A percentile compares a stretch with the other conserved stretches of the same genome.
Conservation (phyloP, 35 echinoderm and acorn worm genomes). For the Lytechinus variegatus region DNA sequence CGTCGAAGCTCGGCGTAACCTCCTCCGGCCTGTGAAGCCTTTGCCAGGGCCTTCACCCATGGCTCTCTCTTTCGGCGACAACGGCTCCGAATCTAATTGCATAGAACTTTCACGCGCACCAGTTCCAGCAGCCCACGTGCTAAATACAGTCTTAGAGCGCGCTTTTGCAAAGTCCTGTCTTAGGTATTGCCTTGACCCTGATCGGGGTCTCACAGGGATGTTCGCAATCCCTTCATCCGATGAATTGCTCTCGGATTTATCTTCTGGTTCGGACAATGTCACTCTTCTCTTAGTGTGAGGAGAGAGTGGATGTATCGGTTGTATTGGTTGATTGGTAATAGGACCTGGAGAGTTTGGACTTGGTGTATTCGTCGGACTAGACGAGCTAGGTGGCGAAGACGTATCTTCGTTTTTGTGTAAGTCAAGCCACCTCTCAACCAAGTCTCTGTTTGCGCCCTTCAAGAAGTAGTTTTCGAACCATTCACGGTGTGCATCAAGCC, state of each 20-base stretch:
- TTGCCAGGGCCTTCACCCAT: conserved; percentile 16
- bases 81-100: conserved; percentile 67
- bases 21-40: conserved; percentile 60
- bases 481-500: conserved; percentile 79
- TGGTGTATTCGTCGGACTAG: conserved; percentile 37
- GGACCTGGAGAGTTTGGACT: conserved; percentile 19
- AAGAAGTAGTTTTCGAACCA: conserved; percentile 96
- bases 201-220: conserved; percentile 74
- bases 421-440: conserved; percentile 85
- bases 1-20: conserved; percentile 87
- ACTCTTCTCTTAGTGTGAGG: conserved; percentile 16
- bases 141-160: conserved; percentile 83
- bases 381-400: conserved; percentile 9
- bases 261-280: conserved; percentile 56
- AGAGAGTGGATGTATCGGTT: conserved; percentile 6
- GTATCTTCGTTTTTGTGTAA: conserved; percentile 47
- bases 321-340: background rate
- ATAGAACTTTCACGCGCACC: conserved; percentile 29
- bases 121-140: conserved; percentile 71
- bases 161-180: conserved; percentile 96
- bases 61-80: conserved; percentile 60
- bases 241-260: conserved; percentile 77
- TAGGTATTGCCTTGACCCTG: conserved; percentile 91
- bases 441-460: conserved; percentile 60
- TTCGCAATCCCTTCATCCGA: conserved; percentile 68